phyloP scores from a whole-genome alignment of 1,140 invertebrate species.

The Triops longicaudatus region DNA sequence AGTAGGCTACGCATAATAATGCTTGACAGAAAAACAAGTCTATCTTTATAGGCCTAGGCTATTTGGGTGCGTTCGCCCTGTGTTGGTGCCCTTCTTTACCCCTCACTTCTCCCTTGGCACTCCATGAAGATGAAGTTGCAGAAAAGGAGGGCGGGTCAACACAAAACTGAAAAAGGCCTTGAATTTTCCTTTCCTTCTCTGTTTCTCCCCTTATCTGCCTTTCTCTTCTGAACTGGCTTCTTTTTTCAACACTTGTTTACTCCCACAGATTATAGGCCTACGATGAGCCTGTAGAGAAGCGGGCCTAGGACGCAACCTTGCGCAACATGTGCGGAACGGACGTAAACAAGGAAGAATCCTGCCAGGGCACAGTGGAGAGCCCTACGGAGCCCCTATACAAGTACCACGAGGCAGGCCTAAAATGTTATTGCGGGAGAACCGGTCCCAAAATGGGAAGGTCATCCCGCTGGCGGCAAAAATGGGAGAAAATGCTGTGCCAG shows the following conservation, averaged over 20 bases:
- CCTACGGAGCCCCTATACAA: not conserved
- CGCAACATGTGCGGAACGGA: not conserved
- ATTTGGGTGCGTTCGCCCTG: constrained; percentile 9
- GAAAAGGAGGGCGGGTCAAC: not conserved
- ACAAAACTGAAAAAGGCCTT: not conserved
- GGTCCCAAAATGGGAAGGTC: constrained; percentile 9
- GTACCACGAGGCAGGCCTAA: not conserved
- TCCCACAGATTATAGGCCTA: not conserved
- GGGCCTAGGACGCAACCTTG: constrained; percentile 4
- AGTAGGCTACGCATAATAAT: not conserved
- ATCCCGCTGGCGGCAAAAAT: not conserved
- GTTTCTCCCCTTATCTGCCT: not conserved
- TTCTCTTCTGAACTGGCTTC: not conserved
- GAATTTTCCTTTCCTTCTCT: not conserved
- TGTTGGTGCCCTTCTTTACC: not conserved
- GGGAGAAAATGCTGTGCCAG: not conserved
- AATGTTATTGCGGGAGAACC: not conserved
- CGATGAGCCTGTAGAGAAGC: not conserved
- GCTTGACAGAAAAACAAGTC: not conserved
- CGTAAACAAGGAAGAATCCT: constrained; percentile 15
- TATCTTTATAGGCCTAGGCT: not conserved
- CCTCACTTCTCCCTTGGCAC: not conserved
- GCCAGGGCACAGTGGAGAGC: not conserved
- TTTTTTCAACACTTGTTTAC: not conserved
- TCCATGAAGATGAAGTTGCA: not conserved